Conservation (phyloP, 2,113 vertebrate genomes). For the Nothoprocta pentlandii region DNA sequence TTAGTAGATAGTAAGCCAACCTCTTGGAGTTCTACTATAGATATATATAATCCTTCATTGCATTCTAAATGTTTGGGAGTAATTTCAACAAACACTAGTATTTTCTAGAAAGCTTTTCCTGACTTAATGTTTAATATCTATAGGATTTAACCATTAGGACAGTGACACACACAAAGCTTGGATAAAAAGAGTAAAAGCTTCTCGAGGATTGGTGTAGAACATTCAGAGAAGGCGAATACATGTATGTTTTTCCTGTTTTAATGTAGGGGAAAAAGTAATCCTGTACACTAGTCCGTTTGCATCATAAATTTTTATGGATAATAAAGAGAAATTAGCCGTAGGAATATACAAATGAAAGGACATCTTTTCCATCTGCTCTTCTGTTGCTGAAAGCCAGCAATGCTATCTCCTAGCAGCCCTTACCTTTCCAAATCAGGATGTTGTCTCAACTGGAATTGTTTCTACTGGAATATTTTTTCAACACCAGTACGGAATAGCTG, state of each 20-base stretch:
- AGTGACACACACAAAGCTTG: background rate
- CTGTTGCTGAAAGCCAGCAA: background rate
- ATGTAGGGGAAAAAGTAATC: background rate
- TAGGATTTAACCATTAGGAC: background rate
- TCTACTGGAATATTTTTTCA: background rate
- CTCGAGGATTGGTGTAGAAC: background rate
- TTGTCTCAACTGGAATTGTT: accelerated
- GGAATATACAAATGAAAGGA: background rate
- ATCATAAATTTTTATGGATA: background rate
- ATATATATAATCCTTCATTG: slow-evolving; percentile 33
- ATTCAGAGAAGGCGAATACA: background rate
- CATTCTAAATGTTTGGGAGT: slow-evolving; percentile 2
- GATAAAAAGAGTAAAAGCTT: no score
- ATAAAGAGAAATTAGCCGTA: background rate
- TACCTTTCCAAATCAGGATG: background rate
- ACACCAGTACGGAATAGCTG: background rate
- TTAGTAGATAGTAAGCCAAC: background rate
- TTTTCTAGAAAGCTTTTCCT: background rate
- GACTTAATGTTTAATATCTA: slow-evolving; percentile 1
- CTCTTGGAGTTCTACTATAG: background rate
- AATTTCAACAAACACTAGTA: background rate
- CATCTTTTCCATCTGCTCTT: background rate
- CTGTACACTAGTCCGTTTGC: background rate
- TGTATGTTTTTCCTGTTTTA: background rate
- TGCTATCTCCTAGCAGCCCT: background rate